A percentile compares a stretch with the other conserved stretches of the same genome.
Conservation (phyloP, 1,140 invertebrate species). For the Anadara kagoshimensis region DNA sequence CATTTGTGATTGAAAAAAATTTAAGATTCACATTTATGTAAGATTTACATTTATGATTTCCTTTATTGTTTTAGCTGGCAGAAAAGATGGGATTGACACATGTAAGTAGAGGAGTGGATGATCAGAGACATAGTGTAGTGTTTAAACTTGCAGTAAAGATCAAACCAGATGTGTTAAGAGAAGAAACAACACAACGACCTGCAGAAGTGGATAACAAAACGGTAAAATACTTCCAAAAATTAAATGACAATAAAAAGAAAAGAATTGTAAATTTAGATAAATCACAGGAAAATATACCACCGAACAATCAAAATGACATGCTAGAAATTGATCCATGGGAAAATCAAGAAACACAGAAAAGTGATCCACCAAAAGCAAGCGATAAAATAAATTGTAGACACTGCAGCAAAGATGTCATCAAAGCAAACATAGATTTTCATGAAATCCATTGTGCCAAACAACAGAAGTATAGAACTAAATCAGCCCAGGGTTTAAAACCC, state of each 20-base stretch:
- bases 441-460: slow-evolving; percentile 55
- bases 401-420: slow-evolving; percentile 59
- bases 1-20: too few species aligned
- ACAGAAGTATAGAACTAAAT: slow-evolving; percentile 19
- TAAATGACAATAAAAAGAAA: slow-evolving; percentile 19
- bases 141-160: slow-evolving; percentile 43
- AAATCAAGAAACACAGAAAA: too few species aligned
- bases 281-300: background rate
- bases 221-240: slow-evolving; percentile 8
- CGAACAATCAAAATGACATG: background rate
- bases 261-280: background rate
- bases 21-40: too few species aligned
- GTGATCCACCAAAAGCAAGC: slow-evolving; percentile 9
- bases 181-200: background rate
- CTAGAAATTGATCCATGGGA: too few species aligned
- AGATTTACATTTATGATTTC: background rate
- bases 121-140: slow-evolving; percentile 71
- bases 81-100: slow-evolving; percentile 72
- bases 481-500: slow-evolving; percentile 11
- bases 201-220: slow-evolving; percentile 11
- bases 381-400: slow-evolving; percentile 48
- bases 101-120: slow-evolving; percentile 72
- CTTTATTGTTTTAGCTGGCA: slow-evolving; percentile 66
- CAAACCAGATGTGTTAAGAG: background rate
- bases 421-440: slow-evolving; percentile 53